These are phyloP conservation scores for Anoura caudifer DNA, from an alignment of 2,113 vertebrate genomes.

Conservation along the genomic window DNA sequence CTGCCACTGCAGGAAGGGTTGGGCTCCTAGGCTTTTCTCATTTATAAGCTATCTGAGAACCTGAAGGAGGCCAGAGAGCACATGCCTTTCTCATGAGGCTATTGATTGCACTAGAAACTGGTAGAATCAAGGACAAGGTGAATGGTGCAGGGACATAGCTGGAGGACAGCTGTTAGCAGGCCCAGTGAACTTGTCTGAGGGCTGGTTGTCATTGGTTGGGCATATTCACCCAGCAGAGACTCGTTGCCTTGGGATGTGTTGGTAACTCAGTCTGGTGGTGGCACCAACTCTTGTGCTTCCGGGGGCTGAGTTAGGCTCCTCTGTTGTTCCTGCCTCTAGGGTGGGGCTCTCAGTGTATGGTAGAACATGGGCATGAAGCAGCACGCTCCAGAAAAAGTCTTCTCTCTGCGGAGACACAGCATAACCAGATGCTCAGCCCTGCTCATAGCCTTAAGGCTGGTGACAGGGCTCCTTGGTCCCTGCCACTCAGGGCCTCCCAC, in stretches of 20 bases:
- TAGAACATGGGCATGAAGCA: not conserved
- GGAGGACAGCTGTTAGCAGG: not conserved
- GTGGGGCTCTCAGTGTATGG: not conserved
- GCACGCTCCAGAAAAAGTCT: not conserved
- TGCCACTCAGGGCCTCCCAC: not conserved
- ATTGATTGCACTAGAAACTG: not conserved
- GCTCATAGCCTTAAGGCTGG: not conserved
- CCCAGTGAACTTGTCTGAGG: not conserved
- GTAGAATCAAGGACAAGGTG: not conserved
- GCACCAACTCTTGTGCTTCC: not conserved
- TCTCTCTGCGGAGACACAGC: not conserved
- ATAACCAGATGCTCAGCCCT: rapidly evolving
- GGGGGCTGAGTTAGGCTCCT: not conserved
- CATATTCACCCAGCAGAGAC: not conserved
- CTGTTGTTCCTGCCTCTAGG: not conserved
- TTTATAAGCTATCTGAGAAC: not conserved
- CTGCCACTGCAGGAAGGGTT: not conserved
- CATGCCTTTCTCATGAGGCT: not conserved
- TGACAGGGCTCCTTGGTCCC: not conserved
- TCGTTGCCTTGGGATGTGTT: not conserved
- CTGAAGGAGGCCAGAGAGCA: not conserved
- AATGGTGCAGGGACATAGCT: not conserved
- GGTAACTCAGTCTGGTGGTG: not conserved
- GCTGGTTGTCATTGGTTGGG: not conserved
- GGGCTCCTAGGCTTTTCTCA: not conserved